These are phyloP conservation scores for Teleogryllus occipitalis DNA, from an alignment of 1,140 invertebrate genomes.

Conservation along the genomic window DNA sequence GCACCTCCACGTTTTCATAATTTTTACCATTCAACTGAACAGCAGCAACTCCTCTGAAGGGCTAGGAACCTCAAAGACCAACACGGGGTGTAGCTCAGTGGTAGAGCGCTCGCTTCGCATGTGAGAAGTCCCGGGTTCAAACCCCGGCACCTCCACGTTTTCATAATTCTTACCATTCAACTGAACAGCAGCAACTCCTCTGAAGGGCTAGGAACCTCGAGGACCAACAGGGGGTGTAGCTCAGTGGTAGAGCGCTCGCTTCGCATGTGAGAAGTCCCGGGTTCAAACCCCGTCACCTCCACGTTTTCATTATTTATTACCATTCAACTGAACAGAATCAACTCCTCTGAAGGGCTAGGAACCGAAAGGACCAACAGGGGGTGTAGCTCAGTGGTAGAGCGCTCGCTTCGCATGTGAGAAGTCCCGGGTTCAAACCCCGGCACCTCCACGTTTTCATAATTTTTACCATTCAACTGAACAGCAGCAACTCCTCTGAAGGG, in stretches of 20 bases:
- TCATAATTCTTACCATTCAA: too few relatives aligned
- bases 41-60: too few relatives aligned
- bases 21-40: too few relatives aligned
- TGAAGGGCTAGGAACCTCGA: too few relatives aligned
- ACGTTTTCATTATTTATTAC: too few relatives aligned
- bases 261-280: slow-evolving; percentile 64
- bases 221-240: slow-evolving; percentile 49
- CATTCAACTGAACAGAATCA: too few relatives aligned
- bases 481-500: too few relatives aligned
- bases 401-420: slow-evolving; percentile 67
- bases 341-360: too few relatives aligned
- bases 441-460: slow-evolving; percentile 46
- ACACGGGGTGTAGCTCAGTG: slow-evolving; percentile 52
- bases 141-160: slow-evolving; percentile 52
- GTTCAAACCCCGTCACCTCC: slow-evolving; percentile 62
- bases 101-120: slow-evolving; percentile 64
- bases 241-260: slow-evolving; percentile 59
- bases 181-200: too few relatives aligned
- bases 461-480: too few relatives aligned
- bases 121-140: slow-evolving; percentile 63
- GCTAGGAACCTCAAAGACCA: too few relatives aligned
- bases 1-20: slow-evolving; percentile 47
- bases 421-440: slow-evolving; percentile 62
- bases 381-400: slow-evolving; percentile 54
- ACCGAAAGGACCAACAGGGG: too few relatives aligned